phyloP scores from a whole-genome alignment of 2,113 vertebrate species.

The Archocentrus centrarchus region DNA sequence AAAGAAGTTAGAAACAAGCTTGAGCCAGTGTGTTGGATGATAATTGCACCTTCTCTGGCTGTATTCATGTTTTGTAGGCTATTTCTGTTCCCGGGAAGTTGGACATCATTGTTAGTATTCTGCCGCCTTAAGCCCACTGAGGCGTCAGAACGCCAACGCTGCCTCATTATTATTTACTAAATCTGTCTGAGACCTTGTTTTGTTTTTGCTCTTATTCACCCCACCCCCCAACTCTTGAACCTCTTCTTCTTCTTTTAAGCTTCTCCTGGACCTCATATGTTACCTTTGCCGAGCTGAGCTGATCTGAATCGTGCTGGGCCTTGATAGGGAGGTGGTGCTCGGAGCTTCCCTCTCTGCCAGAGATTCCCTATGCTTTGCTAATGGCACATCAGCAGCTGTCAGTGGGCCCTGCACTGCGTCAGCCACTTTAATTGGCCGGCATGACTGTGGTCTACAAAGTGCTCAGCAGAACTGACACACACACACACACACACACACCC shows the following conservation, averaged over 20 bases:
- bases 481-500: background rate
- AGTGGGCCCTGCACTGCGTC: conserved; percentile 76
- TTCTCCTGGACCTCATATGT: background rate
- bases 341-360: conserved; percentile 5
- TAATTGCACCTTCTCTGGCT: background rate
- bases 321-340: background rate
- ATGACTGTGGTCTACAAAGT: conserved; percentile 53
- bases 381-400: conserved; percentile 65
- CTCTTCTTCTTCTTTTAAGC: background rate
- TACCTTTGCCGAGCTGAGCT: background rate
- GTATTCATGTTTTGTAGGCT: background rate
- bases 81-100: conserved; percentile 27
- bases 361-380: conserved; percentile 46
- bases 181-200: conserved; percentile 24
- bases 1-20: background rate
- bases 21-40: background rate
- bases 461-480: conserved; percentile 57
- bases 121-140: conserved; percentile 10
- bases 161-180: conserved; percentile 36
- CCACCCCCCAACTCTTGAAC: background rate
- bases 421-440: conserved; percentile 70
- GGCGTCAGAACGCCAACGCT: conserved; percentile 22
- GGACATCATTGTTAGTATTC: conserved; percentile 6
- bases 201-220: background rate
- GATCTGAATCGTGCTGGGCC: background rate